These are phyloP conservation scores for Neolamprologus longior DNA, from an alignment of 2,113 vertebrate genomes.

Conservation along the genomic window DNA sequence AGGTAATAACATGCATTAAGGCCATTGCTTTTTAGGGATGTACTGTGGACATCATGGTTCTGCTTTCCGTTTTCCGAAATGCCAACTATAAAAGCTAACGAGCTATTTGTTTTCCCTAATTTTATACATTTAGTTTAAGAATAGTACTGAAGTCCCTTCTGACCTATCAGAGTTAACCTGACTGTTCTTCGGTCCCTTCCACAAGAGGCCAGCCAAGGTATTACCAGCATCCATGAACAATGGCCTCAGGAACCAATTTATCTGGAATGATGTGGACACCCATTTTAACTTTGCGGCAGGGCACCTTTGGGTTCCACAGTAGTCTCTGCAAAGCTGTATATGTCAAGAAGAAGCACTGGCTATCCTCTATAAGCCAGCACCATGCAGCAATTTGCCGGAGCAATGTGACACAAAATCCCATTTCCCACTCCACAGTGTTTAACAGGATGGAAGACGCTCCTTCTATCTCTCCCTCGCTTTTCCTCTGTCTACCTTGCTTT, in stretches of 20 bases:
- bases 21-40: background rate
- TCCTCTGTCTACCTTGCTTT: background rate
- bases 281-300: background rate
- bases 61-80: background rate
- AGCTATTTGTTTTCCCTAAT: background rate
- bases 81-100: background rate
- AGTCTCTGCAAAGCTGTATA: conserved; percentile 19
- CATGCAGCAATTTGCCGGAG: conserved; percentile 33
- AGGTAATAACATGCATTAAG: background rate
- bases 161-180: background rate
- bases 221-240: background rate
- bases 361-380: conserved; percentile 23
- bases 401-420: conserved; percentile 55
- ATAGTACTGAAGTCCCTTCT: background rate
- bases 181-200: background rate
- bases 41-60: no score
- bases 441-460: conserved; percentile 28
- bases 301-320: background rate
- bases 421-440: conserved; percentile 46
- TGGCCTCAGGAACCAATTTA: background rate
- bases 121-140: background rate
- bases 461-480: background rate
- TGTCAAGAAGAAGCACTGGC: conserved; percentile 33
- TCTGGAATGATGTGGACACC: background rate
- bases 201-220: background rate